Base-by-base conservation (phyloP, 2,113 vertebrate species). In the Opisthocomus hoazin region DNA sequence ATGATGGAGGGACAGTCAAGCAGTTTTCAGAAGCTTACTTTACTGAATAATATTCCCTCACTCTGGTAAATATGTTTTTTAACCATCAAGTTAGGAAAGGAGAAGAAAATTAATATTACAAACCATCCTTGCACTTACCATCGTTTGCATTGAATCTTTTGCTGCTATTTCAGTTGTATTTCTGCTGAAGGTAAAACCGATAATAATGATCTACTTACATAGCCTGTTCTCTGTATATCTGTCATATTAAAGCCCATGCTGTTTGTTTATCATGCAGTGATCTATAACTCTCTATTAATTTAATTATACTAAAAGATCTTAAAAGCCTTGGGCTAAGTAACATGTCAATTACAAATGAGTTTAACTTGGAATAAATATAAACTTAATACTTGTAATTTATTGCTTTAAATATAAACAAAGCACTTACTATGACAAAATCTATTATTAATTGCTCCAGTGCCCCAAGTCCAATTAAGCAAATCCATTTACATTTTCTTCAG, bases 301-400 rank as follows among this genome's bases (percentile, higher is more conserved):
- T 97, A 99, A 99, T 99, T 99, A 99, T 98, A 98, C 98, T 99
- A 98, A 99, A 98, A 99, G 98, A 98, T 98, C 98, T 99, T 99
- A 99, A 99, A 99, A 99, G 99, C 99, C 98, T 98, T 98, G 96
- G 96, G 98, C 98, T 99, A 99, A 99, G 98, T 99, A 98, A 98
- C 98, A 98, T 99, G 99, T 99, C 98, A 99, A 99, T 99, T 99
- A 99, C 98, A 99, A 99, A 99, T 98, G 98, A 98, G 98, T 98
- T 98, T 98, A 98, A 98, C 98, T 99, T 98, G 98, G 98, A 99
- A 99, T 99, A 99, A 99, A 99, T 99, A 99, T 99, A 98, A 99
- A 99, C 98, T 98, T 99, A 99, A 99, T 98, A 98, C 98, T 97
- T 97, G 98, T 98, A 99, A 99, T 99, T 99, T 99, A 99, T 99